Conservation (phyloP, 2,888 invertebrate species). For the Microctonus hyperodae region DNA sequence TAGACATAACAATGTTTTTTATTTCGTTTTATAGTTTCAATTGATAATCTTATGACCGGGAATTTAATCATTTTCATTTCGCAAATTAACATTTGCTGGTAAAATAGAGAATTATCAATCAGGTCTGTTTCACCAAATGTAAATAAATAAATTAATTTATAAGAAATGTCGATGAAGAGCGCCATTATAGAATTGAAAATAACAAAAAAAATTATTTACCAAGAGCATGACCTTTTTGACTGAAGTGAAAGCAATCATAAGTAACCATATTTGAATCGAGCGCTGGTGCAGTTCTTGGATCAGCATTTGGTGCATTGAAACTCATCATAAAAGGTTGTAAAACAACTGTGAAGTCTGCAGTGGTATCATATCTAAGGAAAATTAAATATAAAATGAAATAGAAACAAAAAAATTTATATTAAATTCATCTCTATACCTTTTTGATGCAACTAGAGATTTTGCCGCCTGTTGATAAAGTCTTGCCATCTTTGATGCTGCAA, state of each 20-base stretch:
- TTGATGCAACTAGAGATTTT: constrained; percentile 66
- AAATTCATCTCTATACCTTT: constrained; percentile 56
- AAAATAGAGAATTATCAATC: background rate
- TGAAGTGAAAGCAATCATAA: constrained; percentile 81
- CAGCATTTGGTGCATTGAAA: constrained; percentile 70
- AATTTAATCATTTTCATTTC: too few species aligned
- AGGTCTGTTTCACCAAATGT: background rate
- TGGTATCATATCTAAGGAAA: constrained; percentile 68
- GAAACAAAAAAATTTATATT: too few species aligned
- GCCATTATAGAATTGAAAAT: background rate
- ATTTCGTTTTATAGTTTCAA: too few species aligned
- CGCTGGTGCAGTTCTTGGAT: constrained; percentile 62
- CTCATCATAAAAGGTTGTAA: constrained; percentile 76
- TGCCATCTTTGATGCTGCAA: constrained; percentile 70
- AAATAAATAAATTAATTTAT: background rate
- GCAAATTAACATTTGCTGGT: background rate
- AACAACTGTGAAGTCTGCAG: constrained; percentile 76
- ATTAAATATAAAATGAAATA: constrained; percentile 6
- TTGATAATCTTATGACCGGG: too few species aligned
- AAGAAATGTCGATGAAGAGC: background rate
- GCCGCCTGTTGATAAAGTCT: constrained; percentile 74
- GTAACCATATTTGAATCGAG: constrained; percentile 77
- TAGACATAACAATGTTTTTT: too few species aligned
- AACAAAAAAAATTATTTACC: constrained; percentile 63
- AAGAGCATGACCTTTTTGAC: constrained; percentile 79